Base-by-base conservation (phyloP, 2,797 vertebrate genomes). In the Coregonus sp. region DNA sequence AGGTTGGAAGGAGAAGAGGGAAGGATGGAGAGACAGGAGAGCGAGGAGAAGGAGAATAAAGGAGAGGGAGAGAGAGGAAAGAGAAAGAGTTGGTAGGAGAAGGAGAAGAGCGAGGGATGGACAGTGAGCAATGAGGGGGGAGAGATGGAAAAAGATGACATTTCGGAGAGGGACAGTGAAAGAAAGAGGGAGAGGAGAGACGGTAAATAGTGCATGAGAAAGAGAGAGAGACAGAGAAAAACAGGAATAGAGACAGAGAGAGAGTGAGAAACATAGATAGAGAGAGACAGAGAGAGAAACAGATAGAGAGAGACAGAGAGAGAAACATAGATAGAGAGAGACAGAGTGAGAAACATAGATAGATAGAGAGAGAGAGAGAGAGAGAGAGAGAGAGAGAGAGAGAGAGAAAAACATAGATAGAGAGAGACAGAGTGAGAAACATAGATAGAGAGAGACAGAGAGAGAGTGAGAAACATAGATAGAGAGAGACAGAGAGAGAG, bases 121-220 rank as follows among this genome's bases (percentile, higher is more conserved):
- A 20, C 25, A 67, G n/a, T 1, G 69, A 50, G 40, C 18, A 51
- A 29, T 11, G 11, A 33, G 33, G 31, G 11, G 20, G 37, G 68
- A 14, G 35, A 70, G 37, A 80, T 73, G 37, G 71, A 76, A 81
- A 74, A 66, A 79, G 76, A 79, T 61, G 56, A 59, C 4, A n/a
- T 59, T 20, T 59, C 80, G 78, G 82, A 78, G 73, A 68, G 40
- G 73, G 80, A 75, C 82, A 6, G 54, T 7, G 72, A 73, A 5
- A 20, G 50, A 54, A 35, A 67, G 56, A 71, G 68, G 65, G 47
- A 63, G 70, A 75, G 37, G 12, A 76, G 56, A 75, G 47, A 33
- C n/a, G 6, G 37, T 40, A 47, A 47, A 35, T 5, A 70, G 71
- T 74, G 78, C 74, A 69, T 3, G 65, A 4, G 65, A 67, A 15